phyloP scores from a whole-genome alignment of 2,888 invertebrate species.

The Pachycephus smyrnensis region DNA sequence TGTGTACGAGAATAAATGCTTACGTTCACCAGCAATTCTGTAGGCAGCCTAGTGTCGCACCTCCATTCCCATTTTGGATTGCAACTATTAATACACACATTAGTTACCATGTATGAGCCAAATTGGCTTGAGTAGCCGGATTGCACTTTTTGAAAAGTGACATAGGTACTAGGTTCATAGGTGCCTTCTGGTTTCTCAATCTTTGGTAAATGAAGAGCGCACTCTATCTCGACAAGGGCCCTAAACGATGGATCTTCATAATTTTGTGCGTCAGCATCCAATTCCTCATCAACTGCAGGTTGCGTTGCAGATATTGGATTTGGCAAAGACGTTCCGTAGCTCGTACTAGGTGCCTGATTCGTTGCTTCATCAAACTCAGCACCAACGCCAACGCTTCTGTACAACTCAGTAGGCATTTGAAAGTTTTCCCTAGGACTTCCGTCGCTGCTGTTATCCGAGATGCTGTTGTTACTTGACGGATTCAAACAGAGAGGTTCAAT shows the following conservation, averaged over 20 bases:
- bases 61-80: conserved; percentile 72
- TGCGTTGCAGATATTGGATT: conserved; percentile 17
- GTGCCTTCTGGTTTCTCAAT: conserved; percentile 62
- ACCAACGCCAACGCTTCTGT: conserved; percentile 60
- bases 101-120: conserved; percentile 68
- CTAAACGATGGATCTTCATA: conserved; percentile 59
- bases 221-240: conserved; percentile 70
- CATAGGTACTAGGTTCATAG: conserved; percentile 72
- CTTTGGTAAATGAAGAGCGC: conserved; percentile 71
- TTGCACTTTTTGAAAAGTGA: conserved; percentile 70
- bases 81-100: conserved; percentile 68
- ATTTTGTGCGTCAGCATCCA: conserved; percentile 25
- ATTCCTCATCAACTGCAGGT: conserved; percentile 24
- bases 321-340: conserved; percentile 17
- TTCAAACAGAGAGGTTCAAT: conserved; percentile 37
- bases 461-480: conserved; percentile 40
- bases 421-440: conserved; percentile 49
- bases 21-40: conserved; percentile 70
- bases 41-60: conserved; percentile 68
- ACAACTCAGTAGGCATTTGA: conserved; percentile 49
- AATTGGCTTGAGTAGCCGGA: conserved; percentile 34
- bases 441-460: conserved; percentile 50
- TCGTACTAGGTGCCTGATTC: conserved; percentile 36
- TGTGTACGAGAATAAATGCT: conserved; percentile 44
- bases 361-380: conserved; percentile 55